Evolutionary conservation across 2,113 vertebrate species (phyloP), one percentile per base, ranked within the genome.

Genomic region (Larimichthys polyactis): DNA sequence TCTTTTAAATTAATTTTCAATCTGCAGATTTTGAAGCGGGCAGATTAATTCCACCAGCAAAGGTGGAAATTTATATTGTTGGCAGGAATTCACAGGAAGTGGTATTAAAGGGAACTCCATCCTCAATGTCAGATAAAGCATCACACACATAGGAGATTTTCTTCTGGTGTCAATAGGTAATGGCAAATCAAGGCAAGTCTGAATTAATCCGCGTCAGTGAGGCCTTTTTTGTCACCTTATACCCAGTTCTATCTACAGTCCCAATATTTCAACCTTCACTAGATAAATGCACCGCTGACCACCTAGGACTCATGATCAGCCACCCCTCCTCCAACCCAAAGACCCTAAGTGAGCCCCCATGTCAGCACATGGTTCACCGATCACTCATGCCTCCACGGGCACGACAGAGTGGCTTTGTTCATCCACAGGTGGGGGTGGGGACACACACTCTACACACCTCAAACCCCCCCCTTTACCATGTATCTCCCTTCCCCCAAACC

Each of bases 401-500:
- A 36, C 52, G 17, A 91, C 75, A 87, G 75, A 84, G 67, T 55
- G 52, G 83, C 92, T 91, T 91, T 93, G 92, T 92, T 93, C 83
- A 84, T 75, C 86, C 59, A 74, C 83, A 90, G 90, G 89, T 91
- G 90, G 85, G 89, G 87, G 86, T 83, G 84, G 87, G 85, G 87
- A 82, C 51, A 29, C 12, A 27, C 12, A 27, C 43, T 49, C 66
- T 48, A 54, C 54, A 52, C 86, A 82, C 82, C 83, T 90, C 70
- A 78, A 76, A 71, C 71, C 78, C 46, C 27, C 27, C 27, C 54
- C 36, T 40, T 71, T 52, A 58, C 57, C 52, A 70, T 48, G 22
- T 27, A 54, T 17, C 46, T 17, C 69, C 77, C 68, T 19, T 40
- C 60, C 71, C 58, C 86, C 78, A 54, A 44, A 63, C 52, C 17